Conservation (phyloP, 2,797 vertebrate genomes). For the Cyclura pinguis region DNA sequence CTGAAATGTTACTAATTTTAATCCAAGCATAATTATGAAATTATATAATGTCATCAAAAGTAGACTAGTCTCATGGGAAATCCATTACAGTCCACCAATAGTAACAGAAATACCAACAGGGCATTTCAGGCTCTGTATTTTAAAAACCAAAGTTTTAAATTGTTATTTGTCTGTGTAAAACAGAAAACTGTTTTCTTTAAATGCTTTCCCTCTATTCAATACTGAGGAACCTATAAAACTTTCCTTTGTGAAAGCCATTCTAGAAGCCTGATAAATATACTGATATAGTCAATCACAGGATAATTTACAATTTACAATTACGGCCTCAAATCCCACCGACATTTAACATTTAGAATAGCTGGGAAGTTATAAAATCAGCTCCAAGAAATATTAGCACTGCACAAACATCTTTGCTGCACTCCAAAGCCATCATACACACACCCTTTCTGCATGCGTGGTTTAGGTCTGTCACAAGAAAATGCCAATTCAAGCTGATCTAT, state of each 20-base stretch:
- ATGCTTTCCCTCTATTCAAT: background rate
- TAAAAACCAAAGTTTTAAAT: too few relatives aligned
- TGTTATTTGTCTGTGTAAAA: background rate
- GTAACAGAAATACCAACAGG: too few relatives aligned
- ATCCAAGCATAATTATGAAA: background rate
- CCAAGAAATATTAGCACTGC: constrained; percentile 14
- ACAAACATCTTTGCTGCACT: background rate
- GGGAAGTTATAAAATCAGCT: constrained; percentile 12
- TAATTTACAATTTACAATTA: background rate
- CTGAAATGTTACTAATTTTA: too few relatives aligned
- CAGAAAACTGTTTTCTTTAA: background rate
- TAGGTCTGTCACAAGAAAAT: constrained; percentile 5
- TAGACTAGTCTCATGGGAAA: background rate
- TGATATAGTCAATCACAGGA: background rate
- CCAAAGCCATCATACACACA: background rate
- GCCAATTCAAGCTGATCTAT: background rate
- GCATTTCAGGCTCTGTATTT: too few relatives aligned
- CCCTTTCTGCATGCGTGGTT: background rate
- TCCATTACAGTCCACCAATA: too few relatives aligned
- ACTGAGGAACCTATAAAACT: background rate
- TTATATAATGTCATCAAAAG: background rate
- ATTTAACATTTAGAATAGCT: background rate
- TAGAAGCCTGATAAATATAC: background rate
- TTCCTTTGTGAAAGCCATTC: background rate
- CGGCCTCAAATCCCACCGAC: background rate